Base-by-base conservation (phyloP, 2,797 vertebrate genomes). In the Eulemur coronatus region DNA sequence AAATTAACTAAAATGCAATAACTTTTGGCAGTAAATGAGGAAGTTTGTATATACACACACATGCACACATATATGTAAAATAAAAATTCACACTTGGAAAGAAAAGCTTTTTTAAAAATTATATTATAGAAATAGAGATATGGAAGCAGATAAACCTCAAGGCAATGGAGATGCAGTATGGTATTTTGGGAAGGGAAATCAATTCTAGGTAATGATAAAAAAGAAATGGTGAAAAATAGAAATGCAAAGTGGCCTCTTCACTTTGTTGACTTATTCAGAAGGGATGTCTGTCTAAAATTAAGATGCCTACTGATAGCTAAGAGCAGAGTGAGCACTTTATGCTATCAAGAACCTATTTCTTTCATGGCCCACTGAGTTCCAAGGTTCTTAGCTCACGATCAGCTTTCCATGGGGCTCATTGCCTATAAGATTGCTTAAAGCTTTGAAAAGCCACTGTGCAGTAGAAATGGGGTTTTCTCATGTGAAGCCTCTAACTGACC, bases 11-110 rank as follows among this genome's bases (percentile, higher is more conserved):
- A 93, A 95, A 97, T 41, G 30, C 41, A 89, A 14, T 93, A 84
- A 96, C 67, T 94, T 89, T 95, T 97, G 95, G 93, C 94, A 97
- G 80, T n/a, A 94, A 46, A 79, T 43, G 84, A 89, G 91, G 88
- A 95, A 97, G 95, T 97, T 94, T 96, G 86, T 94, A 48, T 78
- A 95, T 84, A 92, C 30, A 94, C 91, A 96, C 91, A 94, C 73
- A 79, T 41, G 59, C 70, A 86, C 6, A 48, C 80, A 63, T 90
- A 72, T 85, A 82, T 65, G 63, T 95, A 86, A 95, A 97, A 76
- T 85, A 93, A 50, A 93, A 91, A 85, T 79, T 65, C 82, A 73
- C 78, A 86, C 73, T 91, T 82, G 73, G 35, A 94, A 38, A 94
- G 38, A 85, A 90, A 75, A 17, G 0, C 11, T 78, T 69, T 63